Conservation (phyloP, 92 coral and sea anemone species). For the Paragorgia papillata region DNA sequence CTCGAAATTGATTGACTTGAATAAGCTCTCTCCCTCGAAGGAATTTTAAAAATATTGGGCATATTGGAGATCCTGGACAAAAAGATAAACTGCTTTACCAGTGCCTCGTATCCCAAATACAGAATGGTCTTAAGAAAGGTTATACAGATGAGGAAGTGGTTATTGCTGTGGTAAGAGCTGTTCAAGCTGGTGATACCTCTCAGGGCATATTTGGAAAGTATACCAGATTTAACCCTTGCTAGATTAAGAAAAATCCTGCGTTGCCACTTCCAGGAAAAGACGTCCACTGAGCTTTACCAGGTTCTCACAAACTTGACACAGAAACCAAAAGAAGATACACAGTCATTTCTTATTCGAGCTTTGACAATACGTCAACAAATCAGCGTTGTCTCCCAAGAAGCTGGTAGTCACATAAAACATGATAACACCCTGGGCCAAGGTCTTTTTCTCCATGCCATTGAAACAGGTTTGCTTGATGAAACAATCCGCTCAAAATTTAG, state of each 20-base stretch:
- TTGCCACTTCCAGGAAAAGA: slow-evolving; percentile 40
- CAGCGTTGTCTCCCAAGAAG: too few relatives aligned
- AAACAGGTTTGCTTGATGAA: too few relatives aligned
- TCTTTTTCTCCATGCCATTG: too few relatives aligned
- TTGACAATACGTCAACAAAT: too few relatives aligned
- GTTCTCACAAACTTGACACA: too few relatives aligned
- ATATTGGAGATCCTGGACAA: slow-evolving; percentile 53
- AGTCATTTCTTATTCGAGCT: too few relatives aligned
- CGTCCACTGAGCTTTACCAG: too few relatives aligned
- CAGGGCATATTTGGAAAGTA: slow-evolving; percentile 48
- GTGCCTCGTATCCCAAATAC: background rate
- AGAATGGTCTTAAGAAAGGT: background rate
- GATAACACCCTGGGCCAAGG: too few relatives aligned
- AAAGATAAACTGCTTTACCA: slow-evolving; percentile 54
- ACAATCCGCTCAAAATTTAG: too few relatives aligned
- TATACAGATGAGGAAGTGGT: background rate
- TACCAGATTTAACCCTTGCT: slow-evolving; percentile 22
- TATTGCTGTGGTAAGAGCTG: too few relatives aligned
- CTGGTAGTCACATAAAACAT: too few relatives aligned
- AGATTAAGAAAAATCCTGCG: slow-evolving; percentile 50
- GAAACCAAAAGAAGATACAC: too few relatives aligned
- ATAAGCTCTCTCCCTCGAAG: slow-evolving; percentile 28
- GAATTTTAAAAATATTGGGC: slow-evolving; percentile 48
- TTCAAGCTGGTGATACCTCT: slow-evolving; percentile 30
- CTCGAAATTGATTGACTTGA: slow-evolving; percentile 14